Conservation (phyloP, 2,888 invertebrate species). For the Andrena trimmerana region DNA sequence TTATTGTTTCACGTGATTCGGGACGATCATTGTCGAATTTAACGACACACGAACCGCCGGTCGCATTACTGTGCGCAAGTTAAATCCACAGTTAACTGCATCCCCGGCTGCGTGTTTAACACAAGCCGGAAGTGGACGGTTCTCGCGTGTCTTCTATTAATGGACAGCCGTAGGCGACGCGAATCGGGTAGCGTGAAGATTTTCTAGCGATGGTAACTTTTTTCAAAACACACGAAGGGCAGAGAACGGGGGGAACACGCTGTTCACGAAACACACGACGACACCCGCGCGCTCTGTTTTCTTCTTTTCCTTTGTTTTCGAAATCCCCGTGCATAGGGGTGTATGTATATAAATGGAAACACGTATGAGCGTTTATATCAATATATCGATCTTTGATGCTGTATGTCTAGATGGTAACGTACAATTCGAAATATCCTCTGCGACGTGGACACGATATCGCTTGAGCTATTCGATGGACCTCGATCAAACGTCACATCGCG, state of each 20-base stretch:
- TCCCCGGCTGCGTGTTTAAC: constrained; percentile 21
- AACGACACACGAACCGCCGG: constrained; percentile 26
- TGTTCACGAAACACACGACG: constrained; percentile 55
- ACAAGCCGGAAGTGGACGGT: constrained; percentile 7
- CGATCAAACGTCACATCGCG: constrained; percentile 50
- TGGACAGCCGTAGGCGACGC: constrained; percentile 18
- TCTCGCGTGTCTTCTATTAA: constrained; percentile 74
- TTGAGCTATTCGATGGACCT: constrained; percentile 68
- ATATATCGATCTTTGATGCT: constrained; percentile 70
- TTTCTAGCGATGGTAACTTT: constrained; percentile 82
- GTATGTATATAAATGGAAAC: constrained; percentile 74
- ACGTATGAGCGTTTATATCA: constrained; percentile 71
- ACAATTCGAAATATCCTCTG: constrained; percentile 67
- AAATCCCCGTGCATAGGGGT: constrained; percentile 74
- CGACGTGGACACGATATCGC: constrained; percentile 69
- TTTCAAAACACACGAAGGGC: constrained; percentile 56
- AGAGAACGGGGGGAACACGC: constrained; percentile 14
- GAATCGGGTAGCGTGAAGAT: constrained; percentile 23
- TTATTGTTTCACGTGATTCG: constrained; percentile 49
- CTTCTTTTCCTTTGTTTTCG: not conserved
- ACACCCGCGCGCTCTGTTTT: constrained; percentile 52
- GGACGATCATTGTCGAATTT: constrained; percentile 25
- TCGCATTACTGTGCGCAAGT: constrained; percentile 42
- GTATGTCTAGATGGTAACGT: constrained; percentile 74
- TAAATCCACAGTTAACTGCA: constrained; percentile 38